Base-by-base conservation (phyloP, 2,113 vertebrate genomes). In the Saimiri boliviensis region DNA sequence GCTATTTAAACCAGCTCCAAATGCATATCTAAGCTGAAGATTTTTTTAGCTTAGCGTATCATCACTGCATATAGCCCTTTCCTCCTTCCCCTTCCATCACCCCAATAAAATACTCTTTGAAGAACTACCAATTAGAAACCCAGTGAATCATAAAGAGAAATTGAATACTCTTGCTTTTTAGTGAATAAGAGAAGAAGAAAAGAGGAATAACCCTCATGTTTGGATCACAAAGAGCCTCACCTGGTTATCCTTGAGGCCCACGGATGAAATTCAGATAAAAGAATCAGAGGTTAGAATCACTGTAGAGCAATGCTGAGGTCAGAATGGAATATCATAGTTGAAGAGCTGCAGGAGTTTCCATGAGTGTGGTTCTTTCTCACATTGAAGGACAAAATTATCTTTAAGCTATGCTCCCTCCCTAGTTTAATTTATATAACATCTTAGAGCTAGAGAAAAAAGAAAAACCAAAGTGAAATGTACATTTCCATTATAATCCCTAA, bases 381-480 rank as follows among this genome's bases (percentile, higher is more conserved):
- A 71, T 80, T 66, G 90, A 91, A 95, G 42, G 66, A 95, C 95
- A 95, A 89, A 95, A n/a, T 80, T 84, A 88, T 82, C 42, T 68
- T 93, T 82, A 95, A 92, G 49, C 84, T 93, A 45, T 95, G 52
- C 42, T 63, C 58, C 74, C 82, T 94, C 95, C 63, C 70, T 37
- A 35, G 87, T 97, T 98, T 98, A 94, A 97, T 98, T 98, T 98
- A 76, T 83, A 70, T 94, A 94, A 96, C 73, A 98, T 89, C 85
- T 97, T 96, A 30, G 86, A 94, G 77, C 5, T 60, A 95, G 97
- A 98, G 97, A 98, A 80, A 70, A 96, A 98, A 98, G 95, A 40
- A 52, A 97, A 98, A 96, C 91, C 94, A 98, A 98, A 98, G 97
- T 1, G 89, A 91, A 96, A 8, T 81, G 86, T 88, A 87, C 97